Conservation (phyloP, 2,888 invertebrate genomes). For the Eretmocerus hayati region DNA sequence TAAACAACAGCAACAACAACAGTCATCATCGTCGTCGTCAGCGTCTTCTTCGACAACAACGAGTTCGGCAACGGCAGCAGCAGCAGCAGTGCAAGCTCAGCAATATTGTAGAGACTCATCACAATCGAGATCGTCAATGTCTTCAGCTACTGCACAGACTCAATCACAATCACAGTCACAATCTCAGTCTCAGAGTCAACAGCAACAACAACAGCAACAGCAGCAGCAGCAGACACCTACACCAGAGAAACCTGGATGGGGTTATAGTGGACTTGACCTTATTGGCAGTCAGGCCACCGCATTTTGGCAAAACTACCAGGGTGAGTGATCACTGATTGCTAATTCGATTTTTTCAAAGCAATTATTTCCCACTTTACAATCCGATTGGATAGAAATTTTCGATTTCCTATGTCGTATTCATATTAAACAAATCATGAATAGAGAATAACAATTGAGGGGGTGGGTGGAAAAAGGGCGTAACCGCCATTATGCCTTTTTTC, state of each 20-base stretch:
- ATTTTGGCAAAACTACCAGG: conserved; percentile 89
- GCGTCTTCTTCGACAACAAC: background rate
- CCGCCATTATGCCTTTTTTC: no score
- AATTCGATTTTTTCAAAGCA: no score
- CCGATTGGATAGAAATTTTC: no score
- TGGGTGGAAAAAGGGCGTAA: no score
- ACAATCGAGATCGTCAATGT: conserved; percentile 22
- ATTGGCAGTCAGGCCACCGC: conserved; percentile 74
- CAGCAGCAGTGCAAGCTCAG: no score
- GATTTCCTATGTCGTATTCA: no score
- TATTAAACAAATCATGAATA: no score
- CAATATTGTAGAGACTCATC: conserved; percentile 28
- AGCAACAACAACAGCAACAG: conserved; percentile 40
- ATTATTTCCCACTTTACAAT: no score
- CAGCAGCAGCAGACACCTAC: conserved; percentile 46
- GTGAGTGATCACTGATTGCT: no score
- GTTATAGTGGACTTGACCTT: conserved; percentile 68
- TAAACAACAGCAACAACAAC: conserved; percentile 25
- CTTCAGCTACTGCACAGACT: conserved; percentile 34
- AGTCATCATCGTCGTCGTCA: background rate
- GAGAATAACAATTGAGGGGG: no score
- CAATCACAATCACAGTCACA: conserved; percentile 32
- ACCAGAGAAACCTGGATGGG: conserved; percentile 56
- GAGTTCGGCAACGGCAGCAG: no score
- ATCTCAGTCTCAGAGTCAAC: conserved; percentile 30